Evolutionary conservation across 2,888 invertebrate species (phyloP), one percentile per base, ranked within the genome.

Genomic region (Agonopterix arenella): DNA sequence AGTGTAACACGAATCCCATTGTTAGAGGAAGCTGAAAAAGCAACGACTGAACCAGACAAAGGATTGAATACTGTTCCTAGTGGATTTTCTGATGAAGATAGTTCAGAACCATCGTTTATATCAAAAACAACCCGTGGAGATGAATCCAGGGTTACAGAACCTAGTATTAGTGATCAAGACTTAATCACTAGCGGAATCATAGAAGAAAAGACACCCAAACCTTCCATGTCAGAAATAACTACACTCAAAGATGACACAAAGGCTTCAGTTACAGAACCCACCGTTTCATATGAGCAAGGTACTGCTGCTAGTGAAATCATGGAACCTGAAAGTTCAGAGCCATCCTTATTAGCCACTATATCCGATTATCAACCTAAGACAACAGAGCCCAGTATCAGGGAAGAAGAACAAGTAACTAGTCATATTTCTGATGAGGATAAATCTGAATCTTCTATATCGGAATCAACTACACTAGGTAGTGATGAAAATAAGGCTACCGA

Each of bases 41-140:
- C 52, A 18, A 60, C 64, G n/a, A 61, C 64, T 42, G 59, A 60
- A 62, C 75, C 80, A 41, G 76, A 81, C 51, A 79, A 68, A 54
- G 74, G 71, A 53, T 58, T 76, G 46, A 79, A 80, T 52, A 78
- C 78, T 44, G 77, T 79, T 44, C 75, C 78, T 11, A 73, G 67
- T 58, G 68, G 62, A 46, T 53, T 53, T 8, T 48, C 60, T 42
- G 68, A 76, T 47, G 69, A 73, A 49, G 66, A 62, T 49, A 56
- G 49, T 46, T 58, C 64, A 36, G 61, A 61, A 51, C 49, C 61
- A 10, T 46, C 64, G n/a, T 36, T 44, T 8, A 37, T 55, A 13
- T 49, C 52, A 47, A 60, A 58, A 45, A 59, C 53, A 57, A 60
- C 64, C 13, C 58, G 61, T 41, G 8, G 49, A 36, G 56, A 57